These are phyloP conservation scores for Dastarcus helophoroides DNA, from an alignment of 2,888 invertebrate species.

Conservation along the genomic window DNA sequence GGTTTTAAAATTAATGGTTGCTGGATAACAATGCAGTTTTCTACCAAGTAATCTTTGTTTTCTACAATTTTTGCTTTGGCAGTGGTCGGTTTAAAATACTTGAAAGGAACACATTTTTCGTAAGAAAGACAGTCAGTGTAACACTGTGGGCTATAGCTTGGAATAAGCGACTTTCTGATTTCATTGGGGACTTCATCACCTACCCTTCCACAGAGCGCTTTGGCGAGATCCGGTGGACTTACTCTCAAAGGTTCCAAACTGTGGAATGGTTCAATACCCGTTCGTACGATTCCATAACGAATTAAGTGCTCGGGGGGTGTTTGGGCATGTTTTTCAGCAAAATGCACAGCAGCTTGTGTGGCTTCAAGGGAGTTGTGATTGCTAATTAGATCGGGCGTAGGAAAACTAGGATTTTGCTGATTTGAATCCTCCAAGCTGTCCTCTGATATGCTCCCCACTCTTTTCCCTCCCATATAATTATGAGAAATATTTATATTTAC, in stretches of 20 bases:
- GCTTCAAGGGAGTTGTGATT: slow-evolving; percentile 43
- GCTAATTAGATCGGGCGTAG: slow-evolving; percentile 47
- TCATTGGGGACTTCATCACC: neutral
- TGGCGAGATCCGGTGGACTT: neutral
- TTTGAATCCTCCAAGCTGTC: slow-evolving; percentile 37
- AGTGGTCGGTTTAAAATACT: neutral
- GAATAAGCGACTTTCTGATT: neutral
- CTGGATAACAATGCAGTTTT: slow-evolving; percentile 16
- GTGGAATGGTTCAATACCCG: neutral
- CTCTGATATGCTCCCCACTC: slow-evolving; percentile 38
- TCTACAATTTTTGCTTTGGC: slow-evolving; percentile 10
- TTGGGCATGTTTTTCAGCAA: slow-evolving; percentile 9
- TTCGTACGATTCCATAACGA: neutral
- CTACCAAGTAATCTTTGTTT: slow-evolving; percentile 10
- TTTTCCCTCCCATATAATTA: slow-evolving; percentile 38
- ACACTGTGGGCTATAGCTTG: neutral
- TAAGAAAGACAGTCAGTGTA: neutral
- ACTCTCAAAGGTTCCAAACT: neutral
- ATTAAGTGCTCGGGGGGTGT: slow-evolving; percentile 8
- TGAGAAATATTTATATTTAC: slow-evolving; percentile 51
- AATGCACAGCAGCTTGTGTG: slow-evolving; percentile 15
- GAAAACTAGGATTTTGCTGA: slow-evolving; percentile 27
- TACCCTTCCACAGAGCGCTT: neutral
- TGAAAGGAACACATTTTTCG: neutral
- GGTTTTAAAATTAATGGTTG: slow-evolving; percentile 27